Evolutionary conservation across 2,888 invertebrate species (phyloP).

Genomic region (Stratiomys singularior): DNA sequence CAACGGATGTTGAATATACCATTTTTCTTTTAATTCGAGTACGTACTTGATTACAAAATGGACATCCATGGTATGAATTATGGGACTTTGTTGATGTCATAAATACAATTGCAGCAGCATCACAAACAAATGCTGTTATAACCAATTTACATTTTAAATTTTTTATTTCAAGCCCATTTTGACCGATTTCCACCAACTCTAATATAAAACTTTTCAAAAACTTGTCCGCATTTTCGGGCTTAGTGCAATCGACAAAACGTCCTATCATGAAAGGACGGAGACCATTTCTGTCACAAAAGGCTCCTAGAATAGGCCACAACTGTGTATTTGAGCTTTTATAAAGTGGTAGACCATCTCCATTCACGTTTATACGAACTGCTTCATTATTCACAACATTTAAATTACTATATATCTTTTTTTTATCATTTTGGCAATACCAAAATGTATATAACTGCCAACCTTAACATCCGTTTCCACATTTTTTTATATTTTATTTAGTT

Average conservation of each 20-base stretch:
- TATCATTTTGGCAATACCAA: slow-evolving; percentile 43
- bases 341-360: slow-evolving; percentile 10
- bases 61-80: too few species aligned
- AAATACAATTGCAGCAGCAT: neutral
- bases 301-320: slow-evolving; percentile 32
- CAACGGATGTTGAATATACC: slow-evolving; percentile 10
- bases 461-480: slow-evolving; percentile 26
- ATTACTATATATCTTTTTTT: slow-evolving; percentile 44
- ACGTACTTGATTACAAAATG: slow-evolving; percentile 24
- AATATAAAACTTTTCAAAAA: slow-evolving; percentile 8
- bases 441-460: slow-evolving; percentile 43
- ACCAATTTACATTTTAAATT: slow-evolving; percentile 5
- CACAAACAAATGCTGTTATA: slow-evolving; percentile 26
- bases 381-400: slow-evolving; percentile 36
- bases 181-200: neutral
- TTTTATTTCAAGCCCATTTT: neutral
- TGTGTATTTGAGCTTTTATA: slow-evolving; percentile 26
- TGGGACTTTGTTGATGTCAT: slow-evolving; percentile 28
- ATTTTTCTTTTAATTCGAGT: slow-evolving; percentile 17
- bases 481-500: slow-evolving; percentile 27
- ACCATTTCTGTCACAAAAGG: neutral
- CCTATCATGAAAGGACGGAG: slow-evolving; percentile 24
- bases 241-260: neutral
- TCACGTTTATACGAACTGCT: slow-evolving; percentile 22
- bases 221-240: slow-evolving; percentile 5